Evolutionary conservation across 2,113 vertebrate genomes (phyloP).

Genomic region (Hydrochoerus hydrochaeris): DNA sequence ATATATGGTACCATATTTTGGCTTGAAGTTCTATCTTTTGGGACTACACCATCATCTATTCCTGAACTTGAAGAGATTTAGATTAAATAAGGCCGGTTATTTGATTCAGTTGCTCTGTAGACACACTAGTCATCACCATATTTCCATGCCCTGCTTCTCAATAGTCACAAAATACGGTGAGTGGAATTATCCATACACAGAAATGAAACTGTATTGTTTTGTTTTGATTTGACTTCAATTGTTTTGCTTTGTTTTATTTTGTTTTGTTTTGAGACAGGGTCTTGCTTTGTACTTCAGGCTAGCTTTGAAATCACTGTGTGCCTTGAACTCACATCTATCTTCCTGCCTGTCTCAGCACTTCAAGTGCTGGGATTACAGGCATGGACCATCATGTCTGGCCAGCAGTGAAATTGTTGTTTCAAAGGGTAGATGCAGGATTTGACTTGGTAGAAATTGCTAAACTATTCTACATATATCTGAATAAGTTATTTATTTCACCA

Average conservation of each 20-base stretch:
- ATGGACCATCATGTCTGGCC: neutral
- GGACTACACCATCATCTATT: neutral
- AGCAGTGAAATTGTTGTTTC: neutral
- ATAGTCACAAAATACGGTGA: neutral
- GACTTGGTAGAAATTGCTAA: neutral
- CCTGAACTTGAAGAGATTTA: neutral
- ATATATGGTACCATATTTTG: neutral
- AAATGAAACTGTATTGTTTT: neutral
- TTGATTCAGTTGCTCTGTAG: neutral
- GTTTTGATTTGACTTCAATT: too few species aligned
- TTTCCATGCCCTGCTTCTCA: neutral
- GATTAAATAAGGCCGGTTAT: neutral
- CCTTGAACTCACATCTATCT: neutral
- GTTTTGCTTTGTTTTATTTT: neutral
- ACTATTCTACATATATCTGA: neutral
- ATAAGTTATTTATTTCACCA: neutral
- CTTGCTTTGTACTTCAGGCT: neutral
- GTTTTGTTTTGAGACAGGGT: neutral
- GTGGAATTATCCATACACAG: neutral
- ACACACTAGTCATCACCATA: neutral
- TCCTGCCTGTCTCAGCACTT: neutral
- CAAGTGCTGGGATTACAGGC: neutral
- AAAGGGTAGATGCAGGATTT: neutral
- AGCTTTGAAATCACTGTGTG: neutral
- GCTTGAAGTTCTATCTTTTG: neutral